Percentiles rank a stretch among this genome's conserved stretches.
These are phyloP conservation scores for Pangasius larnaudii DNA, from an alignment of 2,797 vertebrate species.

Conservation along the genomic window DNA sequence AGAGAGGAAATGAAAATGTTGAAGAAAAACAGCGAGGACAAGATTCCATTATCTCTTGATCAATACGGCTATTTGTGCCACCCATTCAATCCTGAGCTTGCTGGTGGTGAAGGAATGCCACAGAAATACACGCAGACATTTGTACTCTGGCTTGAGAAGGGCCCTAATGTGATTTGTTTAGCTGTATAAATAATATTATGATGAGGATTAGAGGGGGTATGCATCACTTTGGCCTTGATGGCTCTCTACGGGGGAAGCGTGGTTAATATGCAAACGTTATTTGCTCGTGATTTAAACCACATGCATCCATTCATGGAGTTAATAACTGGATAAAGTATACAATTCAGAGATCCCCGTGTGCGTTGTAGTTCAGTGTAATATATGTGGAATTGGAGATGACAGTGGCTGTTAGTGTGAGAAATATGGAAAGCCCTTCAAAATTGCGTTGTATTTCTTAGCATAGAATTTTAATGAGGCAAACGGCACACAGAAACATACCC, in stretches of 20 bases:
- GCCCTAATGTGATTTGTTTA: conserved; percentile 52
- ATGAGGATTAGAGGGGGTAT: conserved; percentile 13
- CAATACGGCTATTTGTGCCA: conserved; percentile 62
- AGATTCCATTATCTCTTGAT: conserved; percentile 61
- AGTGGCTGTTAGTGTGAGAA: conserved; percentile 44
- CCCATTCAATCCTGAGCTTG: conserved; percentile 52
- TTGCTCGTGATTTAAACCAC: conserved; percentile 41
- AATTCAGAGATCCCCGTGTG: conserved; percentile 14
- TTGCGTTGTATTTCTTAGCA: conserved; percentile 9
- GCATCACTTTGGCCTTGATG: conserved; percentile 51
- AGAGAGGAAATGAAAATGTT: conserved; percentile 58
- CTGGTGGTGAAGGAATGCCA: conserved; percentile 51
- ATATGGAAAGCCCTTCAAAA: conserved; percentile 19
- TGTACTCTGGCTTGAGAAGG: conserved; percentile 36
- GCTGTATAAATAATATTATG: conserved; percentile 49
- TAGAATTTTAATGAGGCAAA: conserved; percentile 12
- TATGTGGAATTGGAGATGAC: conserved; percentile 50
- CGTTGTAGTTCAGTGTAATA: conserved; percentile 39
- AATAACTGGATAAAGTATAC: conserved; percentile 42
- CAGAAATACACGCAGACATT: conserved; percentile 39
- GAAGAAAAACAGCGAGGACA: conserved; percentile 56
- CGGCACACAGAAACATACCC: not conserved
- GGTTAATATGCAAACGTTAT: conserved; percentile 44
- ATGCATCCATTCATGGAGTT: conserved; percentile 40
- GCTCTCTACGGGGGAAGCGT: conserved; percentile 35